A percentile compares a stretch with the other conserved stretches of the same genome.
Conservation (phyloP, 2,113 vertebrate species). For the Sitta europaea region DNA sequence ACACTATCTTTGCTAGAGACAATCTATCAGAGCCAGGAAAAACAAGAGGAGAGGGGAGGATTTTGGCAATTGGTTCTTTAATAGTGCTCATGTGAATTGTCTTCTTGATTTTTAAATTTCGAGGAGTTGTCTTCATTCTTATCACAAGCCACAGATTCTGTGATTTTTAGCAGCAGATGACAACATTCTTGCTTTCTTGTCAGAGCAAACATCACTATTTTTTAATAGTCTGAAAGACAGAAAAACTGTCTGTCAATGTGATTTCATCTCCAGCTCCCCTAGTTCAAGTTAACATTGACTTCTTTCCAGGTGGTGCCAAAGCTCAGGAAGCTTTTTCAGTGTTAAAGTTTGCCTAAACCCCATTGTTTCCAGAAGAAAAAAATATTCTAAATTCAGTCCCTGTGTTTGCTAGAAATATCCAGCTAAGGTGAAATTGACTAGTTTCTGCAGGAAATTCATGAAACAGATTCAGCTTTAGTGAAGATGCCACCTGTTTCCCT, state of each 20-base stretch:
- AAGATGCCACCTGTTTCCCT: neutral
- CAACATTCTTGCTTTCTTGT: neutral
- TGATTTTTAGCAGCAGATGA: neutral
- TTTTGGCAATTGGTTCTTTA: neutral
- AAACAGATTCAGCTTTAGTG: neutral
- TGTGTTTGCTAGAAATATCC: neutral
- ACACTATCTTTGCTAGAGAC: neutral
- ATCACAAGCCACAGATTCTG: neutral
- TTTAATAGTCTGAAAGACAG: neutral
- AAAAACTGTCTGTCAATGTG: neutral
- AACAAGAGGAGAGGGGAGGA: neutral
- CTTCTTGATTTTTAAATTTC: slow-evolving; percentile 20
- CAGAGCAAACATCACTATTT: neutral
- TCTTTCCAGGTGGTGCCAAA: neutral
- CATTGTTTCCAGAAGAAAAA: neutral
- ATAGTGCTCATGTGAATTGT: neutral
- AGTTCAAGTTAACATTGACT: neutral
- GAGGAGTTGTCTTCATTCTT: neutral
- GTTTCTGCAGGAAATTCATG: neutral
- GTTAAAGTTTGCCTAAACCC: neutral
- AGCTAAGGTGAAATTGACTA: neutral
- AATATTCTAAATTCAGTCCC: neutral
- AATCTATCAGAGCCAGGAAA: neutral
- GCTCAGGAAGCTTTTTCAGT: neutral
- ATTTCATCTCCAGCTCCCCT: neutral